Conservation (phyloP, 2,797 vertebrate genomes). For the Luscinia megarhynchos region DNA sequence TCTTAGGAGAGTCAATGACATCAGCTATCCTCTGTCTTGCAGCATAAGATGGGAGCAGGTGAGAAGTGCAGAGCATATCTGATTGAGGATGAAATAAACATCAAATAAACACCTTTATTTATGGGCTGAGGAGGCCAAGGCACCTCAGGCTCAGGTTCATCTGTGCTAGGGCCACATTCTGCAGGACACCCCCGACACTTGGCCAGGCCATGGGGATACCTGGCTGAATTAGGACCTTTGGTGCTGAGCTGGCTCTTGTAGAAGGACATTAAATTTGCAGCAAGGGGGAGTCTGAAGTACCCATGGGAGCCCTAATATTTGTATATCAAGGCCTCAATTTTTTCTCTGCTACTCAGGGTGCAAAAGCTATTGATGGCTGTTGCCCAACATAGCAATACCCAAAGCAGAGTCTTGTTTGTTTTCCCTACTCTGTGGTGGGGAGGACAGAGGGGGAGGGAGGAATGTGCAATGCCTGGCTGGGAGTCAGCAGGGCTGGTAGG, state of each 20-base stretch:
- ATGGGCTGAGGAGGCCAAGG: neutral
- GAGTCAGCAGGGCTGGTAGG: too few species aligned
- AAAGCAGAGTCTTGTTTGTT: neutral
- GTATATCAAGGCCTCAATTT: neutral
- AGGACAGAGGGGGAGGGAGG: neutral
- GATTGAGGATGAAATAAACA: neutral
- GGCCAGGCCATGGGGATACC: neutral
- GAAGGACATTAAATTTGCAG: neutral
- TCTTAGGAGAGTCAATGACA: neutral
- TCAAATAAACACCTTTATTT: neutral
- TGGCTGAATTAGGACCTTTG: neutral
- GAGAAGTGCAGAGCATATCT: rapidly evolving
- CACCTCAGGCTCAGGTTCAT: neutral
- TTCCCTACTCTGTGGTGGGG: neutral
- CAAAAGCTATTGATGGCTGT: neutral
- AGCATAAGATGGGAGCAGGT: neutral
- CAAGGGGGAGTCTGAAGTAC: neutral
- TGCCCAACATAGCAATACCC: neutral
- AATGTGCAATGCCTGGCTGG: neutral
- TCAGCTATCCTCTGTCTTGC: neutral
- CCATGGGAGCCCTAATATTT: neutral
- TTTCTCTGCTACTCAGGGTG: neutral
- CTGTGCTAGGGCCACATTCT: neutral
- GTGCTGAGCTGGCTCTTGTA: neutral
- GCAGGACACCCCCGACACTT: neutral